These are phyloP conservation scores for Gopherus flavomarginatus DNA, from an alignment of 2,113 vertebrate genomes.

Conservation along the genomic window DNA sequence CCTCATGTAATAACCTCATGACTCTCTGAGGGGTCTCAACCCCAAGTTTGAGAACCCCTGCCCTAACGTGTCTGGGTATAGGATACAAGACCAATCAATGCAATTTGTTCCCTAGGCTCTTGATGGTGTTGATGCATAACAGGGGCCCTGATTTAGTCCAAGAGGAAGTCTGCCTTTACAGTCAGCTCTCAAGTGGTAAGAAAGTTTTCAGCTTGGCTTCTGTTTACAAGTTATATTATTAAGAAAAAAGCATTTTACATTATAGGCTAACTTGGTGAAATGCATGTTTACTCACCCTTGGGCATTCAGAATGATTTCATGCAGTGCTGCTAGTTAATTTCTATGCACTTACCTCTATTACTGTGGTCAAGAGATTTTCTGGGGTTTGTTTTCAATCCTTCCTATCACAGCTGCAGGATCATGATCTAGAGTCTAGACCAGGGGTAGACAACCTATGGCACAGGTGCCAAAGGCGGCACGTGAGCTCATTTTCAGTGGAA, in stretches of 20 bases:
- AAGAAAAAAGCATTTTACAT: background rate
- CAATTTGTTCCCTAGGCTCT: background rate
- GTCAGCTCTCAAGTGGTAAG: background rate
- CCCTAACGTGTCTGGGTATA: background rate
- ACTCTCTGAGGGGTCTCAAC: too few species aligned
- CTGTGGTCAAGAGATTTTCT: background rate
- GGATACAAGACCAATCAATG: background rate
- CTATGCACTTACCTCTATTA: background rate
- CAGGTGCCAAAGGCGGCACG: too few species aligned
- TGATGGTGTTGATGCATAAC: background rate
- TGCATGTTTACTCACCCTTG: rapidly evolving
- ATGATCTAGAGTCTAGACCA: background rate
- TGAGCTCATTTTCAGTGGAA: too few species aligned
- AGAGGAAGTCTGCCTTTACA: background rate
- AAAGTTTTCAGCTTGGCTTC: background rate
- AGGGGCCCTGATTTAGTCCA: background rate
- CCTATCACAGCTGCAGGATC: background rate
- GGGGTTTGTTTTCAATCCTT: background rate
- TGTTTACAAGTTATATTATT: background rate
- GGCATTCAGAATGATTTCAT: background rate
- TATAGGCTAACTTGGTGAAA: background rate
- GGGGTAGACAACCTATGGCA: too few species aligned
- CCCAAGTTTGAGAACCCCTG: background rate
- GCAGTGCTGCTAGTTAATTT: background rate
- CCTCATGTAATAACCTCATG: too few species aligned